Conservation (phyloP, 2,797 vertebrate species). For the Apogon hyalosoma region DNA sequence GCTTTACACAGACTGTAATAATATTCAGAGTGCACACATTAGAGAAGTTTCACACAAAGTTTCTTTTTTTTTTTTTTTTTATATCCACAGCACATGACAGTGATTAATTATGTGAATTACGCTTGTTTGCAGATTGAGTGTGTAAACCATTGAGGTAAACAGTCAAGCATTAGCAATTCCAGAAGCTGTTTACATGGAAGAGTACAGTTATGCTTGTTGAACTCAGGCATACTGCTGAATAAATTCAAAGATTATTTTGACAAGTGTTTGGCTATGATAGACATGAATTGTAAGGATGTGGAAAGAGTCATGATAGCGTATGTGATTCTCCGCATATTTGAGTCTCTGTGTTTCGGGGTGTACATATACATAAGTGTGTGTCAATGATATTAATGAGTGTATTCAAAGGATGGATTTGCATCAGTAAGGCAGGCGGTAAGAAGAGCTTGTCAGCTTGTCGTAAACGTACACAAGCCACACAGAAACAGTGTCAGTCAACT, state of each 20-base stretch:
- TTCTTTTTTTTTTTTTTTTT: slow-evolving; percentile 9
- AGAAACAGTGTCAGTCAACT: slow-evolving; percentile 56
- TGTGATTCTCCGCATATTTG: slow-evolving; percentile 5
- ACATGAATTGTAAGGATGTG: slow-evolving; percentile 58
- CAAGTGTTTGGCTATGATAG: slow-evolving; percentile 72
- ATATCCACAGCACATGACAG: slow-evolving; percentile 37
- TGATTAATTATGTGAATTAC: slow-evolving; percentile 64
- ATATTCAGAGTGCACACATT: not conserved
- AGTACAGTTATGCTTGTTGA: slow-evolving; percentile 61
- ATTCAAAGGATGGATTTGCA: slow-evolving; percentile 72
- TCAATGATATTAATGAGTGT: slow-evolving; percentile 68
- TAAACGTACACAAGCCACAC: slow-evolving; percentile 33
- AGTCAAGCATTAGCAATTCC: slow-evolving; percentile 69
- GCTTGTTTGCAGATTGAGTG: slow-evolving; percentile 60
- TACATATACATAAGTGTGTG: slow-evolving; percentile 22
- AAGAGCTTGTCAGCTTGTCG: slow-evolving; percentile 63
- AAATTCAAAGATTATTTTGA: slow-evolving; percentile 74
- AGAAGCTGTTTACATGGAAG: slow-evolving; percentile 71
- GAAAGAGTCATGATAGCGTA: slow-evolving; percentile 11
- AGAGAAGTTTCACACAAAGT: slow-evolving; percentile 19
- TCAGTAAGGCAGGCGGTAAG: slow-evolving; percentile 53
- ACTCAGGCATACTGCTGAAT: slow-evolving; percentile 72
- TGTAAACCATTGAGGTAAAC: slow-evolving; percentile 66
- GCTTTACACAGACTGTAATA: no score
- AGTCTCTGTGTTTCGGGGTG: slow-evolving; percentile 1